phyloP scores from a whole-genome alignment of 2,797 vertebrate genomes.

The Poecile montanus region DNA sequence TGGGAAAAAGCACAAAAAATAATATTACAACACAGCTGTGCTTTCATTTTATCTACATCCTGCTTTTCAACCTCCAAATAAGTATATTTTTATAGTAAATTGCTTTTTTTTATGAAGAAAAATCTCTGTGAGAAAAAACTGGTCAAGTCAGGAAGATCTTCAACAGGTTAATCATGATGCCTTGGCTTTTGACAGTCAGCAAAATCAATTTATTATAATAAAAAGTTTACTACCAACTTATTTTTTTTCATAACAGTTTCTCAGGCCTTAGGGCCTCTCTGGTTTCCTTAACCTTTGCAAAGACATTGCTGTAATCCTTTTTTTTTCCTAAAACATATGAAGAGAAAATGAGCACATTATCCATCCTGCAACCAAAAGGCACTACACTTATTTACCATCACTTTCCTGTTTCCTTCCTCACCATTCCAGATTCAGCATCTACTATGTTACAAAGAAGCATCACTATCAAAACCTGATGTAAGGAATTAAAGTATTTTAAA shows the following conservation, averaged over 20 bases:
- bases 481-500: neutral
- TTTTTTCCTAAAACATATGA: neutral
- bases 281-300: neutral
- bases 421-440: neutral
- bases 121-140: neutral
- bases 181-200: neutral
- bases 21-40: neutral
- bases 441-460: neutral
- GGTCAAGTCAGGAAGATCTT: neutral
- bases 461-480: neutral
- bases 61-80: neutral
- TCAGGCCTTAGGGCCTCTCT: neutral
- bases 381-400: neutral
- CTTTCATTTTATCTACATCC: neutral
- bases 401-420: neutral
- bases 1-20: neutral
- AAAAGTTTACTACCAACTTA: neutral
- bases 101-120: neutral
- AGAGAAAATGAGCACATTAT: neutral
- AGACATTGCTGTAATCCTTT: neutral
- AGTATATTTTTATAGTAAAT: neutral
- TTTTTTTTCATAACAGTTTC: neutral
- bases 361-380: neutral
- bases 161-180: neutral
- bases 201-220: neutral